Evolutionary conservation across 1,140 invertebrate genomes (phyloP).

Genomic region (Pinna nobilis): DNA sequence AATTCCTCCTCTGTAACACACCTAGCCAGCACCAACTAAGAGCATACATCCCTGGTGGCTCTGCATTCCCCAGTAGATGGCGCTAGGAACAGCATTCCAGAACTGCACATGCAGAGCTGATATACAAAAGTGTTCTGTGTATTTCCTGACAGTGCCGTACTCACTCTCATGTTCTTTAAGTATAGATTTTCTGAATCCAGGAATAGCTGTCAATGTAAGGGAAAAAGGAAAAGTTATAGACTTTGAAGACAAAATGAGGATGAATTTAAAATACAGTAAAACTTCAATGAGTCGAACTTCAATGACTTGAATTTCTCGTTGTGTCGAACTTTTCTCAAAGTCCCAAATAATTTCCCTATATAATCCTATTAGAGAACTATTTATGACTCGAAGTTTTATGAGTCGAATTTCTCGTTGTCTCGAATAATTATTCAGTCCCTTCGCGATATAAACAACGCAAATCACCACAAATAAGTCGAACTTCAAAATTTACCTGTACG

Average conservation of each 20-base stretch:
- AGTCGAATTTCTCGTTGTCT: too few relatives aligned
- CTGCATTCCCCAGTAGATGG: slow-evolving; percentile 40
- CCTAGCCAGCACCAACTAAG: background rate
- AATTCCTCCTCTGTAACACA: too few relatives aligned
- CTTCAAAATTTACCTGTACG: too few relatives aligned
- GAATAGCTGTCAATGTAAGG: slow-evolving; percentile 47
- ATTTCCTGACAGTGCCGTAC: background rate
- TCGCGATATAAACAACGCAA: too few relatives aligned
- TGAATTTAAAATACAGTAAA: background rate
- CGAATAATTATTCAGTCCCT: too few relatives aligned
- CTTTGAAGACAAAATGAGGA: background rate
- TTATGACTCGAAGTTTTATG: too few relatives aligned
- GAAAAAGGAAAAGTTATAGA: background rate
- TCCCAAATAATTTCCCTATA: too few relatives aligned
- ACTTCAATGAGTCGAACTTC: too few relatives aligned
- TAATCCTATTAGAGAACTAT: too few relatives aligned
- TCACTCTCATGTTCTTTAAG: slow-evolving; percentile 45
- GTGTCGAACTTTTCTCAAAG: too few relatives aligned
- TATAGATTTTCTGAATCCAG: slow-evolving; percentile 43
- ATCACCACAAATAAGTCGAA: too few relatives aligned
- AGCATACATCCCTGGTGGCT: slow-evolving; percentile 26
- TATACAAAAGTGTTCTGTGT: slow-evolving; percentile 28
- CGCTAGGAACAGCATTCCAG: slow-evolving; percentile 47
- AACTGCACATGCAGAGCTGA: slow-evolving; percentile 55
- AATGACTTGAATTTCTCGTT: too few relatives aligned